Conservation (phyloP, 2,797 vertebrate species). For the Lacerta agilis region DNA sequence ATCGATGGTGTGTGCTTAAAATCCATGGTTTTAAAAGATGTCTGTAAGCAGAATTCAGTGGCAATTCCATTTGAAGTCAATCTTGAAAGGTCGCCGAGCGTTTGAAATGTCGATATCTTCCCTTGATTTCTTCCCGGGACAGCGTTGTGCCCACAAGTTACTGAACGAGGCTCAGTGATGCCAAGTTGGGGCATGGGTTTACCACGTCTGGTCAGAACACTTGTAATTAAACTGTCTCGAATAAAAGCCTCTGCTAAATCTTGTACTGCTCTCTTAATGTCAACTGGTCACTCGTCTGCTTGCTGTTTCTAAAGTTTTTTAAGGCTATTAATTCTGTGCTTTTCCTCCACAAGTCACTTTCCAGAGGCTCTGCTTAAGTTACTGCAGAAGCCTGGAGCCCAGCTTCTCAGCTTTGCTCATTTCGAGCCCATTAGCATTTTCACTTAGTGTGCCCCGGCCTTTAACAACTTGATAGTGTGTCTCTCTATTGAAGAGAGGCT, state of each 20-base stretch:
- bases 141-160: background rate
- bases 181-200: background rate
- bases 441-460: background rate
- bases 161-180: too few relatives aligned
- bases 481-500: background rate
- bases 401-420: background rate
- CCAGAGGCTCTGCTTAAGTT: background rate
- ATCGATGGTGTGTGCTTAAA: background rate
- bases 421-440: background rate
- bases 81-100: too few relatives aligned
- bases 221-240: background rate
- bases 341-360: background rate
- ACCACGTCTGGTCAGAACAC: background rate
- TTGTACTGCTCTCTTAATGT: background rate
- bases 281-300: background rate
- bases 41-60: background rate
- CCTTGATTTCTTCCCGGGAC: background rate
- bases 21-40: background rate
- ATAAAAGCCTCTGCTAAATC: background rate
- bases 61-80: background rate
- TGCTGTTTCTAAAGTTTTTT: background rate
- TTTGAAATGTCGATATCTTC: too few relatives aligned
- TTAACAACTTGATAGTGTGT: background rate
- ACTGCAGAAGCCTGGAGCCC: background rate
- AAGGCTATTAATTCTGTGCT: background rate